These are phyloP conservation scores for Gryon sp. DNA, from an alignment of 1,140 invertebrate genomes.

Conservation along the genomic window DNA sequence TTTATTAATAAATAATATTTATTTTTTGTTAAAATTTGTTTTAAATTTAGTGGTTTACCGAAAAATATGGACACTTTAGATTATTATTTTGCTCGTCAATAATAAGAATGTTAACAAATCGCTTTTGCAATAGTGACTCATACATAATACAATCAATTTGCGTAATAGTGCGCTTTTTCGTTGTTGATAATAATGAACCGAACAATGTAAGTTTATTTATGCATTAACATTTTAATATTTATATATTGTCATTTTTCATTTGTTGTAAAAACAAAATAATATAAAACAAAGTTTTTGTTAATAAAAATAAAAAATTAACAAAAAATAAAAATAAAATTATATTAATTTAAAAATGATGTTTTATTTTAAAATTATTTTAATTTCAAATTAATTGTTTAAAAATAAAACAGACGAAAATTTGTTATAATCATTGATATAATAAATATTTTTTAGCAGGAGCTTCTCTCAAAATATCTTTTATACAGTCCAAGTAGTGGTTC, in stretches of 20 bases:
- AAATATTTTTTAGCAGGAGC: not conserved
- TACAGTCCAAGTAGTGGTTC: slow-evolving; percentile 3
- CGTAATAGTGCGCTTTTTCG: not conserved
- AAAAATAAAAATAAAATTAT: too few species aligned
- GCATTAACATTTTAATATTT: not conserved
- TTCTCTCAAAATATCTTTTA: slow-evolving; percentile 6
- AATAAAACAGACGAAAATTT: not conserved
- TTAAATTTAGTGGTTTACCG: not conserved
- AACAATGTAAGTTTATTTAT: not conserved
- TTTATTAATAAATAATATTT: slow-evolving; percentile 24
- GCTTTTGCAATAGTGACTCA: not conserved
- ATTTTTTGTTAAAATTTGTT: too few species aligned
- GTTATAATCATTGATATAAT: not conserved
- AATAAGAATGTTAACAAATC: slow-evolving; percentile 1
- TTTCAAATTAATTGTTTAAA: not conserved
- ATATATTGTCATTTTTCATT: too few species aligned
- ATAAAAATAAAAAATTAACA: too few species aligned
- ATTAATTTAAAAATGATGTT: too few species aligned
- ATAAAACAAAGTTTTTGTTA: too few species aligned
- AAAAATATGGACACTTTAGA: slow-evolving; percentile 1
- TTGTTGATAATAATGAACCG: not conserved
- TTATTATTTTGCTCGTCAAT: not conserved
- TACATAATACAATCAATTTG: not conserved
- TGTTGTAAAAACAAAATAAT: too few species aligned
- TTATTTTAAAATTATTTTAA: too few species aligned